Evolutionary conservation across 2,113 vertebrate species (phyloP).

Genomic region (Coptodon rendalli): DNA sequence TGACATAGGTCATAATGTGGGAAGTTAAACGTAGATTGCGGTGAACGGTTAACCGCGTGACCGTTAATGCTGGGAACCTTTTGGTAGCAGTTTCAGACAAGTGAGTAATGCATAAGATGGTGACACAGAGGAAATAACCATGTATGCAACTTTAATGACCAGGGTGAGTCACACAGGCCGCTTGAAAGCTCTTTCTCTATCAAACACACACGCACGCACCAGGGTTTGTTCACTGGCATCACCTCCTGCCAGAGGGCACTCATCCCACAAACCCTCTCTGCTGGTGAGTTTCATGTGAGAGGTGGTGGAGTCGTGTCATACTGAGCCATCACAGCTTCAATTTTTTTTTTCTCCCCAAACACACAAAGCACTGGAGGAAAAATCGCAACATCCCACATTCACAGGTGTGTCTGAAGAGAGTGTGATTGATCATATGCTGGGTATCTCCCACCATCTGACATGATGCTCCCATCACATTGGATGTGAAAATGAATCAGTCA

Average conservation of each 20-base stretch:
- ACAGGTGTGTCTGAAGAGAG: background rate
- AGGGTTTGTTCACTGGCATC: conserved; percentile 33
- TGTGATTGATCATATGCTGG: conserved; percentile 12
- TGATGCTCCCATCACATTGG: background rate
- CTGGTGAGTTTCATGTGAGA: conserved; percentile 5
- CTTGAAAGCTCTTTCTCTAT: background rate
- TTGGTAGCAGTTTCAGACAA: conserved; percentile 4
- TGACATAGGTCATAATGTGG: background rate
- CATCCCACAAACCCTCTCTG: conserved; percentile 35
- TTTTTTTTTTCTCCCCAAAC: background rate
- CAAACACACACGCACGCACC: background rate
- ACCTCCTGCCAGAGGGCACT: conserved; percentile 45
- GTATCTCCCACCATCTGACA: background rate
- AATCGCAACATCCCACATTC: background rate
- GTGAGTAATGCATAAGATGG: conserved; percentile 23
- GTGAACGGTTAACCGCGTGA: conserved; percentile 15
- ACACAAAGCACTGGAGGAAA: background rate
- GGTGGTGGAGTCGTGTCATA: background rate
- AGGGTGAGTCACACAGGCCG: conserved; percentile 43
- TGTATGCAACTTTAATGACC: conserved; percentile 25
- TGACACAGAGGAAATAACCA: conserved; percentile 35
- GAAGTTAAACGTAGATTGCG: background rate
- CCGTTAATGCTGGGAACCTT: background rate
- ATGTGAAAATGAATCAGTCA: conserved; percentile 19
- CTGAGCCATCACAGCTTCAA: background rate